A percentile compares a stretch with the other conserved stretches of the same genome.
phyloP scores from a whole-genome alignment of 2,888 invertebrate species.

The Drosophila niveifrons region DNA sequence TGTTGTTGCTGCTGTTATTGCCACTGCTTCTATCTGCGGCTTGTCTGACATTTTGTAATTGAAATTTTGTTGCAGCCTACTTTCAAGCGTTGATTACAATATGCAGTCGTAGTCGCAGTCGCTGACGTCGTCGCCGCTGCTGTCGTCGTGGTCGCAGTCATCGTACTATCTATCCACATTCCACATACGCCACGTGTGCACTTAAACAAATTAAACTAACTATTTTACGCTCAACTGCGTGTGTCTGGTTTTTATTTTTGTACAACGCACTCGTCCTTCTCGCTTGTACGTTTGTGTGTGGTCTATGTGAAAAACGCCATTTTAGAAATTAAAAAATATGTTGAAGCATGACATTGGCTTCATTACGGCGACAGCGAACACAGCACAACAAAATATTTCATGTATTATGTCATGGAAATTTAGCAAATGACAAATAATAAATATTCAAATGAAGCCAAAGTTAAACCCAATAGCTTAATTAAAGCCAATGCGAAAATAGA shows the following conservation, averaged over 20 bases:
- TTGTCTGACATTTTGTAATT: conserved; percentile 73
- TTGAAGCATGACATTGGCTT: conserved; percentile 69
- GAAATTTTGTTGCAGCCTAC: conserved; percentile 71
- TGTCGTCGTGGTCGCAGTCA: conserved; percentile 9
- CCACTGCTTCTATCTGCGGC: conserved; percentile 61
- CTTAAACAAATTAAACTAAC: conserved; percentile 75
- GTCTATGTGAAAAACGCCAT: conserved; percentile 47
- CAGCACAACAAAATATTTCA: conserved; percentile 27
- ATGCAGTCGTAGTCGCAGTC: conserved; percentile 19
- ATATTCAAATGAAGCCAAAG: neutral
- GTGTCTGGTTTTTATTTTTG: conserved; percentile 38
- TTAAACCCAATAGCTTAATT: neutral
- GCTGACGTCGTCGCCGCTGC: neutral
- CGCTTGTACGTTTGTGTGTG: neutral
- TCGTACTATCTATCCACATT: conserved; percentile 27
- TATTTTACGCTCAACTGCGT: conserved; percentile 53
- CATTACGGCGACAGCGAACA: conserved; percentile 45
- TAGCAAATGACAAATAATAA: neutral
- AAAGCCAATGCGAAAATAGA: conserved; percentile 1
- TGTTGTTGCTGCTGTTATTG: conserved; percentile 29
- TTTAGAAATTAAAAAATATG: conserved; percentile 73
- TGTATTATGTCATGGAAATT: too few relatives aligned
- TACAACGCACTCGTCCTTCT: conserved; percentile 1
- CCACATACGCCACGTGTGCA: conserved; percentile 64
- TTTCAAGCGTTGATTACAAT: conserved; percentile 32